Base-by-base conservation (phyloP, 2,888 invertebrate species). In the Morpho helenor region DNA sequence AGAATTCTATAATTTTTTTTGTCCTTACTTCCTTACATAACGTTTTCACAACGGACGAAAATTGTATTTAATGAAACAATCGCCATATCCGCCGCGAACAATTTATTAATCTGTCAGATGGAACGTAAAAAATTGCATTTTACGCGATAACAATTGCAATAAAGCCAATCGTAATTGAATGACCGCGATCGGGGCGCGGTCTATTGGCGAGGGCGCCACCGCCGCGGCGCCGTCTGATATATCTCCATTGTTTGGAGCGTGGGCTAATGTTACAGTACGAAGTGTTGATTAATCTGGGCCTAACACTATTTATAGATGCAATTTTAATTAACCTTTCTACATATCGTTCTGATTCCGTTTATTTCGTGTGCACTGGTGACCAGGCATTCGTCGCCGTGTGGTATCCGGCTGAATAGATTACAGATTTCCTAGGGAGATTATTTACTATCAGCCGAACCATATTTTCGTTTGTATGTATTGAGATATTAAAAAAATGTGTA, bases 141-240 rank as follows among this genome's bases (percentile, higher is more conserved):
- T 51, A 59, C 57, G 58, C 54, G 66, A 65, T 64, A 61, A 63
- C 60, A 66, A 65, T 64, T 63, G 66, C 65, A 68, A 69, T 68
- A 68, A 70, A 70, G 68, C 68, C 62, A 63, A 60, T 61, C 67
- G 67, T 73, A 73, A 75, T 75, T 71, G 73, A 65, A 67, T 67
- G 66, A 68, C 64, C 64, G 63, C 66, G 66, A 66, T 59, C 56
- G 59, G 65, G 64, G 67, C 60, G 59, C 54, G 65, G 54, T 56
- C 66, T 66, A 74, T 72, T 69, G 67, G 73, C 74, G 73, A 68
- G 77, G 77, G 75, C 75, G 74, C 68, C 68, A 66, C 65, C 42
- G 55, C 22, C 10, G 42, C 49, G 65, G 63, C 64, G 66, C 61
- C 61, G 64, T 64, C 60, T 64, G 60, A 58, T 58, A 49, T 49